These are phyloP conservation scores for Dicrostonyx torquatus DNA, from an alignment of 2,797 vertebrate genomes.

Conservation along the genomic window DNA sequence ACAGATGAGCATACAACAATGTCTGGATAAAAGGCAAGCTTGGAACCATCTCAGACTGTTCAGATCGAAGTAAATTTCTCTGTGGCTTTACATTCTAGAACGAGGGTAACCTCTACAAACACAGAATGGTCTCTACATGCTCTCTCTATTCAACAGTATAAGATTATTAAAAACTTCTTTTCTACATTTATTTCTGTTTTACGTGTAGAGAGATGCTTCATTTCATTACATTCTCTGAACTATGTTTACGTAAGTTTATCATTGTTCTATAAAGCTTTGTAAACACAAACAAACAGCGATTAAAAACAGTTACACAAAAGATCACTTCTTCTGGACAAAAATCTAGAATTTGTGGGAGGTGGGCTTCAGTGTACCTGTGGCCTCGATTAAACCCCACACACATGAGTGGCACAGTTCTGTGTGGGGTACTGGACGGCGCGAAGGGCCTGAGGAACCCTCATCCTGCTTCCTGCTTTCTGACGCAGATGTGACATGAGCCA, in stretches of 20 bases:
- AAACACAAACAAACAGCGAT: background rate
- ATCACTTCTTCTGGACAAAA: background rate
- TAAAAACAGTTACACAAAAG: background rate
- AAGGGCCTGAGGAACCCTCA: background rate
- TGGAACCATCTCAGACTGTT: background rate
- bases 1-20: background rate
- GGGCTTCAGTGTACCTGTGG: background rate
- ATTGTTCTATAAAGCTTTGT: background rate
- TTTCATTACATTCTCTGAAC: background rate
- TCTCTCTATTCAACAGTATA: background rate
- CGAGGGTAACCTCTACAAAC: background rate
- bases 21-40: constrained; percentile 25
- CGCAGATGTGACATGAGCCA: background rate
- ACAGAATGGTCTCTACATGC: background rate
- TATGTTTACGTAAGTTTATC: background rate
- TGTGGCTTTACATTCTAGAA: background rate
- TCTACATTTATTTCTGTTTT: constrained; percentile 8
- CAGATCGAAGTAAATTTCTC: constrained; percentile 37
- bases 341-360: too few species aligned
- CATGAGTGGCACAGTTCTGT: too few species aligned
- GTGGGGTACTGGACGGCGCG: background rate
- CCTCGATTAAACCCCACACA: background rate
- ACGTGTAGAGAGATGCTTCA: background rate
- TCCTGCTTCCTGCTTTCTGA: background rate
- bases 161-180: constrained; percentile 5